These are phyloP conservation scores for Athalia rosae DNA, from an alignment of 2,888 invertebrate genomes.

Conservation along the genomic window DNA sequence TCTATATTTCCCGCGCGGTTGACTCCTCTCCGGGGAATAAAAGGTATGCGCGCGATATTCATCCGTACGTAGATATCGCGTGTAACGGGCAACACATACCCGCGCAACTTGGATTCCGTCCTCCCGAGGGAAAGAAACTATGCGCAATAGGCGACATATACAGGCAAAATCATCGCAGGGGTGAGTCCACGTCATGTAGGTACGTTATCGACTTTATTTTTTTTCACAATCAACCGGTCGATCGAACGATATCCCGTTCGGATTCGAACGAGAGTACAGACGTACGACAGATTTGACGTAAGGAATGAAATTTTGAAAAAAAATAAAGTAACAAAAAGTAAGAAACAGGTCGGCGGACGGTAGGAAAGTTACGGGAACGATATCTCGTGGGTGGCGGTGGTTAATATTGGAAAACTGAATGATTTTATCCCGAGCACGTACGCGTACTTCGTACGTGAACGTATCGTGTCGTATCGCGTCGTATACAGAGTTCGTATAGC, in stretches of 20 bases:
- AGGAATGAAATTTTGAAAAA: neutral
- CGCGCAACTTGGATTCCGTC: neutral
- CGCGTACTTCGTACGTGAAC: conserved; percentile 11
- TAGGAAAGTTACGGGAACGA: neutral
- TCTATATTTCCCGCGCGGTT: conserved; percentile 23
- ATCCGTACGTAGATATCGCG: neutral
- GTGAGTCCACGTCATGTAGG: too few species aligned
- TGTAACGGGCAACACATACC: neutral
- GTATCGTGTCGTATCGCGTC: neutral
- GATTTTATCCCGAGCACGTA: conserved; percentile 39
- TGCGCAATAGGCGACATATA: neutral
- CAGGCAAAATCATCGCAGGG: neutral
- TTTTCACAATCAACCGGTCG: too few species aligned
- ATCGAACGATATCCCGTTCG: conserved; percentile 44
- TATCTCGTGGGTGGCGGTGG: neutral
- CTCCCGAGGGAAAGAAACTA: neutral
- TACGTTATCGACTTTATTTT: too few species aligned
- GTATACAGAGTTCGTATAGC: neutral
- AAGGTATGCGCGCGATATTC: conserved; percentile 6
- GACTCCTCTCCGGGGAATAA: neutral
- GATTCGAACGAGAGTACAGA: conserved; percentile 47
- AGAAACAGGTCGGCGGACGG: neutral
- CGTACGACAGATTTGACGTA: neutral
- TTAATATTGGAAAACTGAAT: neutral
- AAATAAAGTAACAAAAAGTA: neutral